Conservation (phyloP, 2,797 vertebrate genomes). For the Trachops cirrhosus region DNA sequence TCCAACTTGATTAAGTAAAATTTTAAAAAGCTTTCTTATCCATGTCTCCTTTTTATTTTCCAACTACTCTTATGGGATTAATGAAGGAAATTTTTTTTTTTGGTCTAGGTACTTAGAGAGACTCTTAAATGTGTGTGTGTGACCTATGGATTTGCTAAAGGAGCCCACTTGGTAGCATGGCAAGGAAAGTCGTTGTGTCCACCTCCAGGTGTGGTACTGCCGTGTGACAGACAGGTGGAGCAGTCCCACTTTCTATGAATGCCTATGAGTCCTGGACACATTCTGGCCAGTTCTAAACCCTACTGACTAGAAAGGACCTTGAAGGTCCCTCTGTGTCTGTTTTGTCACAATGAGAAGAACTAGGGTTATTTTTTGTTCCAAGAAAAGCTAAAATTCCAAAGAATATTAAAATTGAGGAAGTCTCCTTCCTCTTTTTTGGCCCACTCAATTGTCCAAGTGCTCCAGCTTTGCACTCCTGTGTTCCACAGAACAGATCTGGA, state of each 20-base stretch:
- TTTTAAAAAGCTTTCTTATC: not conserved
- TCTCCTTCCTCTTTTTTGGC: not conserved
- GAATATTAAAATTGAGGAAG: slow-evolving; percentile 68
- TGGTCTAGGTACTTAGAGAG: not conserved
- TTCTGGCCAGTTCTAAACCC: not conserved
- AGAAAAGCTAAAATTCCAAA: slow-evolving; percentile 64
- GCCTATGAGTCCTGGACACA: not conserved
- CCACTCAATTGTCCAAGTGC: not conserved
- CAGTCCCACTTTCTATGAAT: not conserved
- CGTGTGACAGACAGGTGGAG: not conserved
- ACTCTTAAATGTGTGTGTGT: not conserved
- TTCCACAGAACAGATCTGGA: slow-evolving; percentile 35
- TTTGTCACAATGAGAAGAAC: not conserved
- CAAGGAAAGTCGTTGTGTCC: not conserved
- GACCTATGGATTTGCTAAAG: not conserved
- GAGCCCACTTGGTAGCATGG: not conserved
- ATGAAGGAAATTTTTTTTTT: not conserved
- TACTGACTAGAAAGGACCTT: not conserved
- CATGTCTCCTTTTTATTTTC: not conserved
- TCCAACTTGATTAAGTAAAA: not conserved
- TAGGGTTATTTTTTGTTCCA: not conserved
- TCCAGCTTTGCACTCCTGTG: not conserved
- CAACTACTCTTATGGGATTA: not conserved
- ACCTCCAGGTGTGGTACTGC: not conserved
- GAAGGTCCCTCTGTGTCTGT: not conserved